These are phyloP conservation scores for Nemapogon koenigi DNA, from an alignment of 2,888 invertebrate genomes.

Conservation along the genomic window DNA sequence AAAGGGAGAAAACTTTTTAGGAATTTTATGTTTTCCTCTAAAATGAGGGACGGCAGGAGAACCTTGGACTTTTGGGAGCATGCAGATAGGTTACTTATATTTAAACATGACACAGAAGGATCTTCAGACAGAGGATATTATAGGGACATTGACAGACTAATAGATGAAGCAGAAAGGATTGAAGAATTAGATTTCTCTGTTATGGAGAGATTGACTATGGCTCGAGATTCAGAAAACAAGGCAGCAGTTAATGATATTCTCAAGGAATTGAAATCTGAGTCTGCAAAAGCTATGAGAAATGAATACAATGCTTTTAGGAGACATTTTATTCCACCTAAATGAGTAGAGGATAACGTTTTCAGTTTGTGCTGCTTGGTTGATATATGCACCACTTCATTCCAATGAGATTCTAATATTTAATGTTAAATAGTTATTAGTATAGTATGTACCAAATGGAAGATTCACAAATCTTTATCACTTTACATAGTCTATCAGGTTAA, in stretches of 20 bases:
- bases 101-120: slow-evolving; percentile 36
- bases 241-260: slow-evolving; percentile 38
- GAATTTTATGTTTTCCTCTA: slow-evolving; percentile 50
- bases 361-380: too few species aligned
- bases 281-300: slow-evolving; percentile 41
- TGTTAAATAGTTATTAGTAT: slow-evolving; percentile 7
- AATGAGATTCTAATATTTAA: slow-evolving; percentile 2
- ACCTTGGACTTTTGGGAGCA: slow-evolving; percentile 50
- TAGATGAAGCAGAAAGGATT: slow-evolving; percentile 44
- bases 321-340: slow-evolving; percentile 33
- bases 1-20: slow-evolving; percentile 50
- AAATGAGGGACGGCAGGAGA: slow-evolving; percentile 41
- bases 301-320: slow-evolving; percentile 44
- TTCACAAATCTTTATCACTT: too few species aligned
- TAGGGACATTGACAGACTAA: slow-evolving; percentile 34
- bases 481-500: too few species aligned
- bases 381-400: not conserved
- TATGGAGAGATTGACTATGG: slow-evolving; percentile 40
- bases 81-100: slow-evolving; percentile 36
- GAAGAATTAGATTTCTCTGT: slow-evolving; percentile 50
- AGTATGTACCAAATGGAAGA: not conserved
- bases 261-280: slow-evolving; percentile 39
- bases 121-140: slow-evolving; percentile 33
- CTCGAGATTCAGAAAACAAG: slow-evolving; percentile 36
- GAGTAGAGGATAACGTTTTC: too few species aligned